Evolutionary conservation across 2,888 invertebrate genomes (phyloP).

Genomic region (Protodeltote pygarga): DNA sequence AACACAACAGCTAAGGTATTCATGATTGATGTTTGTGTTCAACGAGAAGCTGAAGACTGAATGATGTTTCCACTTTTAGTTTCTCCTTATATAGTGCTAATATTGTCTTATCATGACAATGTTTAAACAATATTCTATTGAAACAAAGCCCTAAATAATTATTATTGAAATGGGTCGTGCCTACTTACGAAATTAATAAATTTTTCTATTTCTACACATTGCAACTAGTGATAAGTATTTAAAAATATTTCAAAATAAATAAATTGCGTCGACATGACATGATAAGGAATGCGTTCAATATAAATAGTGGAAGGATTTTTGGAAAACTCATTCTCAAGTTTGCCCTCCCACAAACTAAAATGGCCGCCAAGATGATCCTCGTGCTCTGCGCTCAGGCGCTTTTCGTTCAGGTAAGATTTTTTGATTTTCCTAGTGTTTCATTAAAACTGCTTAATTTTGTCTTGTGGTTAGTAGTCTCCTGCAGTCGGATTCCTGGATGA

Average conservation of each 20-base stretch:
- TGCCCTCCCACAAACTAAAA: conserved; percentile 7
- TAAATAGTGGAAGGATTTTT: conserved; percentile 14
- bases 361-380: conserved; percentile 6
- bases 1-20: too few species aligned
- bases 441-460: too few species aligned
- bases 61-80: background rate
- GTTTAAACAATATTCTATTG: background rate
- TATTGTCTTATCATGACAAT: background rate
- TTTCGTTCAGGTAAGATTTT: conserved; percentile 1
- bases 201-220: background rate
- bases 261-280: background rate
- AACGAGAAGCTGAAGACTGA: too few species aligned
- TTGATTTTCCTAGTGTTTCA: too few species aligned
- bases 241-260: background rate
- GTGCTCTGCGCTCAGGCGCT: conserved; percentile 4
- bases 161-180: background rate
- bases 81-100: background rate
- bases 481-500: too few species aligned
- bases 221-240: conserved; percentile 6
- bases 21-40: too few species aligned
- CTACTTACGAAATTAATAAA: background rate
- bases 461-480: too few species aligned
- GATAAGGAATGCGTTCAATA: conserved; percentile 15
- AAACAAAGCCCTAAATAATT: background rate
- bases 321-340: conserved; percentile 16